Evolutionary conservation across 2,888 invertebrate species (phyloP).

Genomic region (Caenorhabditis uteleia): DNA sequence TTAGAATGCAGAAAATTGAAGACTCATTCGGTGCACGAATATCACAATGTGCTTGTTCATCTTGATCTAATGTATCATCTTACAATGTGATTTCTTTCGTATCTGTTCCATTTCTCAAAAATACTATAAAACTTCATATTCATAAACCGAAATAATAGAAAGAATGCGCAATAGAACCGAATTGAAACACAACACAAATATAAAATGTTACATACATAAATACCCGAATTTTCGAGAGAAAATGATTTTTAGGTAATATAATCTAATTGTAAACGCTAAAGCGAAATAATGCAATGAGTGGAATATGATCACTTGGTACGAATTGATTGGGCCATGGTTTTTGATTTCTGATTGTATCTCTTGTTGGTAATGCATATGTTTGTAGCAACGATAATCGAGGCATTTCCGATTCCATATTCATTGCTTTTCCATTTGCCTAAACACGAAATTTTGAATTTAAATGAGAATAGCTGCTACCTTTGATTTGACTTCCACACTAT

Average conservation of each 20-base stretch:
- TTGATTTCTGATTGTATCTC: neutral
- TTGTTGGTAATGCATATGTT: constrained; percentile 4
- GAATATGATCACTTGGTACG: constrained; percentile 54
- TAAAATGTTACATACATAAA: no score
- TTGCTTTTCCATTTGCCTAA: neutral
- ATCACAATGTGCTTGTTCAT: no score
- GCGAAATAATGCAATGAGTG: constrained; percentile 45
- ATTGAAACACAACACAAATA: no score
- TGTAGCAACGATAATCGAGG: neutral
- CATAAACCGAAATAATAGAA: neutral
- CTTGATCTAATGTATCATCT: no score
- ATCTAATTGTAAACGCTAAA: neutral
- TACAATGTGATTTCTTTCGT: no score
- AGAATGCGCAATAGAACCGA: no score
- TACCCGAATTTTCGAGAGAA: no score
- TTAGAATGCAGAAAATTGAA: no score
- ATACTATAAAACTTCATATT: no score
- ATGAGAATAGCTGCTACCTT: no score
- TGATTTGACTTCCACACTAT: constrained; percentile 26
- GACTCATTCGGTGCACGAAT: no score
- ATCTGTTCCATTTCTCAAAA: no score
- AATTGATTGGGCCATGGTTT: constrained; percentile 44
- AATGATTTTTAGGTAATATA: neutral
- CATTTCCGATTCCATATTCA: neutral
- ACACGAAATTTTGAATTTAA: neutral